Evolutionary conservation across 2,888 invertebrate species (phyloP), one percentile per base, ranked within the genome.

Genomic region (Lottia gigantea): DNA sequence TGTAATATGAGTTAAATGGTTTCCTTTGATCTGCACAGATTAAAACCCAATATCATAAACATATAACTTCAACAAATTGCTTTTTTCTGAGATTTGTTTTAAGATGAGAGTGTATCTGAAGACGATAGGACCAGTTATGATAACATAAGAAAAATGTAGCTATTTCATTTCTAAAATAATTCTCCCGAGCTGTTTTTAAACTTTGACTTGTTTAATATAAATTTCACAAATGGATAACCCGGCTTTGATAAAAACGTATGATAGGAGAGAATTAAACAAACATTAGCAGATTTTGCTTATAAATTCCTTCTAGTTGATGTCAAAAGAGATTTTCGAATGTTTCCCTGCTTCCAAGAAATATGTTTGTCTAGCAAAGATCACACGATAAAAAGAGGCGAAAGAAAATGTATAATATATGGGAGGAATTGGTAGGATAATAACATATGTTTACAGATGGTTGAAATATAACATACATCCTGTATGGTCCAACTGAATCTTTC

Each of bases 321-420:
- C 68, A 68, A 62, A 31, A 64, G 64, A 68, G 68, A 55, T 55
- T 55, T 62, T 55, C 23, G 55, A 23, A 19, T 55, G 55, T 55
- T 55, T 46, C 19, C 67, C 25, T 31, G 62, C 23, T 64, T 64
- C 68, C 68, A 62, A 68, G 46, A 64, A 68, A 68, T 47, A 31
- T 68, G 68, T 63, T 64, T 68, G 68, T 63, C 40, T 68, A 68
- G 49, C 64, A 45, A 55, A 63, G 68, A 68, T 68, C 68, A 68
- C 68, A 68, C 68, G 49, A 61, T 49, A 67, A 26, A 25, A 61
- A 25, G 26, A n/a, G 55, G 40, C 19, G 15, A 55, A 55, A 23
- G 23, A 55, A 55, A 55, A 55, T 55, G 55, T 55, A 19, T 55
- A 19, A 16, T 16, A 19, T 55, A 55, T 23, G 19, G 55, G 40